Evolutionary conservation across 2,888 invertebrate genomes (phyloP).

Genomic region (Mycogona germanica): DNA sequence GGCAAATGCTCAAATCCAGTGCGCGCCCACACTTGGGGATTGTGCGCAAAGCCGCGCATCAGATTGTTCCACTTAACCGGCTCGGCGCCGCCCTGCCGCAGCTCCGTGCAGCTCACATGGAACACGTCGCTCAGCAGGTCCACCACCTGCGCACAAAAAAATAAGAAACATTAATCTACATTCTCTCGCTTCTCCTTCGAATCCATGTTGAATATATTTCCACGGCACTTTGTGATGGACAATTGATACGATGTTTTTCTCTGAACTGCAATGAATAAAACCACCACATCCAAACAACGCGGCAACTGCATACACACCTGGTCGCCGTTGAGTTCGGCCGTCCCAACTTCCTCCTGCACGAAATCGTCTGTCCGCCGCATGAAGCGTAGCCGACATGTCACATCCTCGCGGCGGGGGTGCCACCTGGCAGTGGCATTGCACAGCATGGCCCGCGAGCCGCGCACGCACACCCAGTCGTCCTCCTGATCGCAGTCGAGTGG

Average conservation of each 20-base stretch:
- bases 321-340: too few relatives aligned
- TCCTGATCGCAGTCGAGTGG: neutral
- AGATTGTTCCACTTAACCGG: conserved; percentile 53
- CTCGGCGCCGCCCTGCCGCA: neutral
- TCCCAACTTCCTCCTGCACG: too few relatives aligned
- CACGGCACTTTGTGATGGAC: neutral
- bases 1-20: conserved; percentile 36
- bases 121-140: neutral
- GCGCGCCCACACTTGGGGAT: neutral
- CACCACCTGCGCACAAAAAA: neutral
- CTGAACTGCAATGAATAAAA: too few relatives aligned
- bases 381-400: too few relatives aligned
- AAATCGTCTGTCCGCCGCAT: too few relatives aligned
- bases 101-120: neutral
- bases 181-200: neutral
- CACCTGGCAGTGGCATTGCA: neutral
- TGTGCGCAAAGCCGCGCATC: conserved; percentile 44
- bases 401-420: too few relatives aligned
- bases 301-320: too few relatives aligned
- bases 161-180: too few relatives aligned
- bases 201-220: too few relatives aligned
- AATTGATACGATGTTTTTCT: too few relatives aligned
- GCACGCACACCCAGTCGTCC: neutral
- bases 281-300: too few relatives aligned
- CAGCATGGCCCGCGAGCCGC: neutral